Percentiles rank a stretch among this genome's conserved stretches.
Conservation (phyloP, 2,797 vertebrate species). For the Gymnopithys bicolor region DNA sequence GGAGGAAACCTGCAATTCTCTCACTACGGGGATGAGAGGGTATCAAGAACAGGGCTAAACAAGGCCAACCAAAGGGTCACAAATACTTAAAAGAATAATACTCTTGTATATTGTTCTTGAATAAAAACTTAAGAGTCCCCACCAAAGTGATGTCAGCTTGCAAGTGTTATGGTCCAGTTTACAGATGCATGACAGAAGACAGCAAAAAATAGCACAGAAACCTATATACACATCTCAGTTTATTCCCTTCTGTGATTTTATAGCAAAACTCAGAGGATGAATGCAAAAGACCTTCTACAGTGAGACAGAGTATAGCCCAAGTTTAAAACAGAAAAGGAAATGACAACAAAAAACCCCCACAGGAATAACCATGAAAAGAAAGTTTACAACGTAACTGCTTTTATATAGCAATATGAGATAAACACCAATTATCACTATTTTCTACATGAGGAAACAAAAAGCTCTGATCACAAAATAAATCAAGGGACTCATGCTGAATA, state of each 20-base stretch:
- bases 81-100: not conserved
- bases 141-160: not conserved
- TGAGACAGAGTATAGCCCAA: not conserved
- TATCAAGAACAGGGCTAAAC: not conserved
- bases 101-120: not conserved
- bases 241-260: not conserved
- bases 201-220: not conserved
- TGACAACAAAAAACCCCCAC: not conserved
- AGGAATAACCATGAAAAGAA: not conserved
- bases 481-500: not conserved
- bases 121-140: not conserved
- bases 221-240: not conserved
- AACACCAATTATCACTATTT: not conserved
- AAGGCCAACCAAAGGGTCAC: not conserved
- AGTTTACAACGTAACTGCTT: not conserved
- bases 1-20: not conserved
- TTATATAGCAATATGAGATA: not conserved
- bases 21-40: not conserved
- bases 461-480: not conserved
- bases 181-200: not conserved
- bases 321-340: not conserved
- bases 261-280: not conserved
- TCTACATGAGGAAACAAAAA: slow-evolving; percentile 24
- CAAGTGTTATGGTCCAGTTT: not conserved
- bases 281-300: not conserved